Percentiles rank a stretch among this genome's conserved stretches.
These are phyloP conservation scores for Micrastur ruficollis DNA, from an alignment of 2,797 vertebrate genomes.

Conservation along the genomic window DNA sequence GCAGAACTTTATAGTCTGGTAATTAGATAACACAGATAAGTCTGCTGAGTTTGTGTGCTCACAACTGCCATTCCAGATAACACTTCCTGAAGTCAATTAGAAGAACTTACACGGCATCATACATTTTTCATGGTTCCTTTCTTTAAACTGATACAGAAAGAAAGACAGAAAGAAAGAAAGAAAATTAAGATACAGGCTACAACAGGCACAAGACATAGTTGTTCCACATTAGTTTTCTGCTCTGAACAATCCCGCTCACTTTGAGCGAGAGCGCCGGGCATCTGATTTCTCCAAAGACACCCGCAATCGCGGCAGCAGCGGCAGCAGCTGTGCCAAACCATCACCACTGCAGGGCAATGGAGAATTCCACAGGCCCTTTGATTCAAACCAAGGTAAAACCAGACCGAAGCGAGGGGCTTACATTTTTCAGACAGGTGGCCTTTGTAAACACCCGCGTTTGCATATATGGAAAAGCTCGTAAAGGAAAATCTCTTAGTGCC, in stretches of 20 bases:
- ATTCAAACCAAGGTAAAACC: conserved; percentile 54
- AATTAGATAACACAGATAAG: conserved; percentile 68
- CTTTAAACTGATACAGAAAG: not conserved
- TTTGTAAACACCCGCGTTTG: not conserved
- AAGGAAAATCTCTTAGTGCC: not conserved
- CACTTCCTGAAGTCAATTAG: conserved; percentile 65
- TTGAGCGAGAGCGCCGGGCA: not conserved
- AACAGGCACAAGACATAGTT: not conserved
- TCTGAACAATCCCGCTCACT: not conserved
- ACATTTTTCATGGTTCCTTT: conserved; percentile 9
- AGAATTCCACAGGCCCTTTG: conserved; percentile 19
- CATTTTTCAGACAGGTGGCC: conserved; percentile 45
- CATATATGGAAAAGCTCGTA: not conserved
- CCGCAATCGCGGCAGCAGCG: not conserved
- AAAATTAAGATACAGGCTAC: not conserved
- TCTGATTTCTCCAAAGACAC: not conserved
- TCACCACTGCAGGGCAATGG: not conserved
- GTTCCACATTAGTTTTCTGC: not conserved
- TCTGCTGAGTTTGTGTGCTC: conserved; percentile 58
- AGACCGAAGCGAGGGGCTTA: not conserved
- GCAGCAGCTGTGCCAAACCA: conserved; percentile 23
- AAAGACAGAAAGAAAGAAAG: not conserved
- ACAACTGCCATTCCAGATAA: conserved; percentile 62
- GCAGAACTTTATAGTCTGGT: conserved; percentile 67
- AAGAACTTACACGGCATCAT: conserved; percentile 19